Evolutionary conservation across 1,140 invertebrate genomes (phyloP), one percentile per base, ranked within the genome.

Genomic region (Mesaphorura yosii): DNA sequence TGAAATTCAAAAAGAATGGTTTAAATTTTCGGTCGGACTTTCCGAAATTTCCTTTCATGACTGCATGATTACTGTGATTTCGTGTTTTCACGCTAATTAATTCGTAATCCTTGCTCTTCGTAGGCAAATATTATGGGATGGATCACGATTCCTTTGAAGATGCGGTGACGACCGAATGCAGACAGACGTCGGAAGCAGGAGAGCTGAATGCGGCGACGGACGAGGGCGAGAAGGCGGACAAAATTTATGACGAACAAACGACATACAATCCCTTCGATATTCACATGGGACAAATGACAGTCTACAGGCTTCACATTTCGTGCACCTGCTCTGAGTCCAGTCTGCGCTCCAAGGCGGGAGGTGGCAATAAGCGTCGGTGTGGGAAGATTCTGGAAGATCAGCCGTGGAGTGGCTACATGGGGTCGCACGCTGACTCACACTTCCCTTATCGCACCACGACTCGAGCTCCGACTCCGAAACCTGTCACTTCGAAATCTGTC

Each of bases 261-360:
- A 34, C 56, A 12, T 64, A 62, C 41, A 55, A 64, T 48, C 62
- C 62, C 15, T 74, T 71, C 49, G 68, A 70, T 48, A 53, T 73
- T 1, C 68, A 71, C 28, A 74, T 76, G 73, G 74, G 74, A 6
- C 71, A 73, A 57, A 72, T 75, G 69, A 75, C 73, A 12, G 65
- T 75, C 0, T 75, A 75, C 64, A 68, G 74, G 63, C 38, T 73
- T 50, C 57, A 49, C 23, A 53, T 64, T 44, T 27, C 47, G 5
- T 64, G 59, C 28, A 46, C 51, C 27, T 62, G 62, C 34, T 49
- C 54, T 3, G 1, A 15, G 12, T 7, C 22, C 15, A n/a, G n/a
- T n/a, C n/a, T n/a, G n/a, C n/a, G n/a, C n/a, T n/a, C n/a, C n/a
- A 6, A 26, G 12, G 25, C 39, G n/a, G 12, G 25, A 17, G 31